Percentiles rank a stretch among this genome's conserved stretches.
Conservation (phyloP, 2,797 vertebrate species). For the Meriones psammophilus region DNA sequence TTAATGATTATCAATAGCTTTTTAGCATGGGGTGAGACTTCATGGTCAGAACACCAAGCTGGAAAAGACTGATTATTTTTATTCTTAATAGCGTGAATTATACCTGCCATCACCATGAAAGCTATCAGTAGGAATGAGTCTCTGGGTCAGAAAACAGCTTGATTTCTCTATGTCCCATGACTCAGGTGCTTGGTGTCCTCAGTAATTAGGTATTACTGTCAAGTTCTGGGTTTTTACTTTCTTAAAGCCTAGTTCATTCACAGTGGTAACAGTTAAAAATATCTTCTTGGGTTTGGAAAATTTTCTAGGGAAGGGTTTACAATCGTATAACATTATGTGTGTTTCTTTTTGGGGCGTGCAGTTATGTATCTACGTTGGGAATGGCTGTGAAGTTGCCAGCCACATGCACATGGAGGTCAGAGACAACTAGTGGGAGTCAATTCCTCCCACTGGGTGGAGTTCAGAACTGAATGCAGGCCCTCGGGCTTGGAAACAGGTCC, state of each 20-base stretch:
- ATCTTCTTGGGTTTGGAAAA: slow-evolving; percentile 28
- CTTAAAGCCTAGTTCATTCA: not conserved
- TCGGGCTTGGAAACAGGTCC: not conserved
- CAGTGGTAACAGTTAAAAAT: not conserved
- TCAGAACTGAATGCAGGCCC: not conserved
- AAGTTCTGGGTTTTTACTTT: not conserved
- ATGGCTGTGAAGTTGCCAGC: not conserved
- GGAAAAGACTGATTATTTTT: not conserved
- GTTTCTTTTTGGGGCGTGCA: not conserved
- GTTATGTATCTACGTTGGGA: not conserved
- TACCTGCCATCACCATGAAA: not conserved
- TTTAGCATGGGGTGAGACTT: not conserved
- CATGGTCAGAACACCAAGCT: not conserved
- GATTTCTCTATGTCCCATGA: not conserved
- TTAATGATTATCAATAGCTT: not conserved
- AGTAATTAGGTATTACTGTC: not conserved
- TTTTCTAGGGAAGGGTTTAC: not conserved
- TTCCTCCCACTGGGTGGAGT: not conserved
- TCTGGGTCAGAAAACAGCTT: not conserved
- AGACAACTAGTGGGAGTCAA: not conserved
- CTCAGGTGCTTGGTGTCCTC: not conserved
- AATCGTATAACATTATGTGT: not conserved
- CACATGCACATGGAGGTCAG: not conserved
- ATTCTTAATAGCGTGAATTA: not conserved
- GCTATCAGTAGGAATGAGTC: not conserved